Base-by-base conservation (phyloP, 2,888 invertebrate species). In the Leptopilina drosophilae region DNA sequence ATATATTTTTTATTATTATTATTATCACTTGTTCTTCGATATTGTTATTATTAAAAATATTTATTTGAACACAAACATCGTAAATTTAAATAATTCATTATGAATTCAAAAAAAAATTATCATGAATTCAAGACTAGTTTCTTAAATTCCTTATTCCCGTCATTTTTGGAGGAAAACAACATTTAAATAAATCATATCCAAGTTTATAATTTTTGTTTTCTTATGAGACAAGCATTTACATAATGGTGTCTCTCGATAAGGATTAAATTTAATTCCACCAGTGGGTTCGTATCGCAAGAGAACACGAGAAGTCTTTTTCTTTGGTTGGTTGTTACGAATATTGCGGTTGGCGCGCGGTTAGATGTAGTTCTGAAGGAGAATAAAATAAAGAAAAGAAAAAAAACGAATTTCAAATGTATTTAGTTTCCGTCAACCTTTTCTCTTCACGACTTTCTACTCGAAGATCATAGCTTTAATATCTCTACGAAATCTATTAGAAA, bases 311-410 rank as follows among this genome's bases (percentile, higher is more conserved):
- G 65, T 62, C 64, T 80, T 82, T 84, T 82, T 80, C n/a, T 64
- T 40, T 56, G 8, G 83, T 84, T 82, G 78, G 83, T 84, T 82
- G 79, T 80, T 66, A 78, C 12, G 78, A 78, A 76, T 82, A 77
- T 53, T 81, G 86, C 82, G 86, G 83, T 85, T 67, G 77, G 84
- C 12, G 9, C 59, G n/a, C 79, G 87, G 85, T 86, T 81, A 78
- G 65, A 75, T 40, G 76, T 42, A 80, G 53, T 26, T 33, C 14
- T 20, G n/a, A 66, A 66, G 14, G 20, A 14, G 8, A 56, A 73
- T 53, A 49, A 53, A 73, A 33, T 56, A 77, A 42, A 42, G 42
- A 42, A 42, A 42, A 8, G 0, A 42, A 42, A 42, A 33, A 33
- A 33, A 33, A 33, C 3, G 33, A 33, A 33, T 33, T 75, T 73